Evolutionary conservation across 2,888 invertebrate genomes (phyloP).

Genomic region (Sylvicola cinctus): DNA sequence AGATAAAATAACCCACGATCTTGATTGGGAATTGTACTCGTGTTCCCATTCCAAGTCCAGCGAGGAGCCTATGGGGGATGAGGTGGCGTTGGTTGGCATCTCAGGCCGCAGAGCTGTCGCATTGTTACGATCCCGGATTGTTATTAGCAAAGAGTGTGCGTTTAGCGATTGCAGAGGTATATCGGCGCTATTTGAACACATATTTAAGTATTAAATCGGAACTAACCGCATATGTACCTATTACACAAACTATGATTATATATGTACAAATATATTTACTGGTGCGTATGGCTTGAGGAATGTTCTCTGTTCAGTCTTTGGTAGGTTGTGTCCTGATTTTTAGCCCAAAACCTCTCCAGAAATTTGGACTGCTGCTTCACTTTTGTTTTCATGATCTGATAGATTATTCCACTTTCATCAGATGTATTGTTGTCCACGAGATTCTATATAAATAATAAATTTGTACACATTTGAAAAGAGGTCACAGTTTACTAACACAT

Average conservation of each 20-base stretch:
- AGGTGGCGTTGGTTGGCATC: conserved; percentile 18
- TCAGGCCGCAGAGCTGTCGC: too few species aligned
- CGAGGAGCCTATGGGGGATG: conserved; percentile 40
- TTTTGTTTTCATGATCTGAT: conserved; percentile 17
- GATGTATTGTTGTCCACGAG: conserved; percentile 7
- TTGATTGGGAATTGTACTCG: conserved; percentile 31
- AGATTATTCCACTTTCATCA: conserved; percentile 12
- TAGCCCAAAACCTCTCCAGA: conserved; percentile 21
- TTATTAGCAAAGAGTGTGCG: conserved; percentile 28
- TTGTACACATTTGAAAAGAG: too few species aligned
- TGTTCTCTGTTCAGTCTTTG: conserved; percentile 16
- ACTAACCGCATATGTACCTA: too few species aligned
- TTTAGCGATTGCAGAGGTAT: conserved; percentile 38
- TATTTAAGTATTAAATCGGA: too few species aligned
- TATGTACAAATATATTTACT: too few species aligned
- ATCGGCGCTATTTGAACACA: too few species aligned
- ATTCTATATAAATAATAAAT: conserved; percentile 3
- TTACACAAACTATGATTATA: too few species aligned
- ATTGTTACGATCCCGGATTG: conserved; percentile 15
- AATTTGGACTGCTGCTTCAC: conserved; percentile 18
- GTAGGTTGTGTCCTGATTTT: conserved; percentile 17
- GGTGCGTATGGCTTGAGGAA: too few species aligned
- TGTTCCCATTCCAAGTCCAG: conserved; percentile 52
- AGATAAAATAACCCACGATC: too few species aligned
- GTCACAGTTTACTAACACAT: too few species aligned